A percentile compares a stretch with the other conserved stretches of the same genome.
phyloP scores from a whole-genome alignment of 2,888 invertebrate species.

The Morpho deidamia region DNA sequence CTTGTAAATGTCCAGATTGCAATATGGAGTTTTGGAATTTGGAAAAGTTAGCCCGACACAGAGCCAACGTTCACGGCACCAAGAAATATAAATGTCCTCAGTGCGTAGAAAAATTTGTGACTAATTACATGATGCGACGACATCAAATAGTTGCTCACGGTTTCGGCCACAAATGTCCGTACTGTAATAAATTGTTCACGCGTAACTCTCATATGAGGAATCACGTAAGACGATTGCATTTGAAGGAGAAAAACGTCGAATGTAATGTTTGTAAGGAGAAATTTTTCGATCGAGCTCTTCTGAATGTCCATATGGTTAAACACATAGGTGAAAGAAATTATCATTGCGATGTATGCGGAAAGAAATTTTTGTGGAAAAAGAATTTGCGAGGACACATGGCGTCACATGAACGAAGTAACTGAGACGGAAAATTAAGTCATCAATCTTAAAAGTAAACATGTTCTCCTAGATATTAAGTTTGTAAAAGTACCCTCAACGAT shows the following conservation, averaged over 20 bases:
- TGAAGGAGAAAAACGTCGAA: constrained; percentile 42
- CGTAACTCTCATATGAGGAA: constrained; percentile 39
- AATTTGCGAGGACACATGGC: constrained; percentile 71
- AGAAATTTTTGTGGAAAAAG: constrained; percentile 73
- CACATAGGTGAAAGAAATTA: constrained; percentile 65
- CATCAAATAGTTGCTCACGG: constrained; percentile 37
- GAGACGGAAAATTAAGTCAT: not conserved
- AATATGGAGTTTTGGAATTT: constrained; percentile 31
- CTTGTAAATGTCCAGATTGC: constrained; percentile 35
- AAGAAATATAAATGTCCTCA: constrained; percentile 34
- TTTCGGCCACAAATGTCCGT: constrained; percentile 35
- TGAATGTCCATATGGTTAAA: constrained; percentile 56
- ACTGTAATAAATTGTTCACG: constrained; percentile 42
- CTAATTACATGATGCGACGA: constrained; percentile 34
- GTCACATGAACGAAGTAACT: constrained; percentile 20
- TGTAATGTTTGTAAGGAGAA: constrained; percentile 43
- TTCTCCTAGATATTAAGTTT: not conserved
- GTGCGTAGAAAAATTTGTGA: constrained; percentile 37
- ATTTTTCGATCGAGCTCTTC: constrained; percentile 40
- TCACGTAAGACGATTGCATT: constrained; percentile 41
- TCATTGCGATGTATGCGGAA: constrained; percentile 73
- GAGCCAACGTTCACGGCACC: constrained; percentile 35
- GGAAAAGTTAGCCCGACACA: constrained; percentile 32
- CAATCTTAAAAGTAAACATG: not conserved
- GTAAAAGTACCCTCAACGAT: constrained; percentile 20